Percentiles rank a stretch among this genome's conserved stretches.
These are phyloP conservation scores for Acropora tenuis DNA, from an alignment of 64 coral and sea anemone genomes.

Conservation along the genomic window DNA sequence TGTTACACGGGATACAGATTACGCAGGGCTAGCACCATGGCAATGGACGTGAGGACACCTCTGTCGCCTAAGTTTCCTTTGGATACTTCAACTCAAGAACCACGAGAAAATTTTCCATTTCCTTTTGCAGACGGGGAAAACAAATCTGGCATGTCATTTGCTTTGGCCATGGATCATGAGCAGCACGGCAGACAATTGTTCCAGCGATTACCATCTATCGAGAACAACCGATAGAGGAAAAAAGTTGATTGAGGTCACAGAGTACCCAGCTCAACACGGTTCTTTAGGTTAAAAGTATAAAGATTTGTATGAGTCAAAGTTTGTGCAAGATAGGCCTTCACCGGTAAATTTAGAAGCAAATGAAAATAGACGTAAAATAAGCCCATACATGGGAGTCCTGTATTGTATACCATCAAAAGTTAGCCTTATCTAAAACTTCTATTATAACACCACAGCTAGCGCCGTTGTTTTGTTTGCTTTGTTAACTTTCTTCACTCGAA, in stretches of 20 bases:
- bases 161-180: background rate
- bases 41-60: background rate
- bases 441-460: too few relatives aligned
- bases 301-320: too few relatives aligned
- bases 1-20: conserved; percentile 43
- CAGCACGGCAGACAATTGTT: background rate
- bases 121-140: background rate
- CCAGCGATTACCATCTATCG: conserved; percentile 5
- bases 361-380: too few relatives aligned
- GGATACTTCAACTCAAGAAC: background rate
- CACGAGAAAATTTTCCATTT: background rate
- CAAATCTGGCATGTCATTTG: background rate
- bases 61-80: background rate
- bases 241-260: too few relatives aligned
- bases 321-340: too few relatives aligned
- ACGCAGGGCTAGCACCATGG: background rate
- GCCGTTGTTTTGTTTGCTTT: too few relatives aligned
- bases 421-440: too few relatives aligned
- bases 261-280: background rate
- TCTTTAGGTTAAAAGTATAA: background rate
- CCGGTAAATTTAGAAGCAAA: too few relatives aligned
- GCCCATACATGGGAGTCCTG: too few relatives aligned
- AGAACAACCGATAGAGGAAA: background rate
- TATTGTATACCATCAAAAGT: too few relatives aligned
- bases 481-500: too few relatives aligned